A percentile compares a stretch with the other conserved stretches of the same genome.
Conservation (phyloP, 2,888 invertebrate genomes). For the Spisula solida region DNA sequence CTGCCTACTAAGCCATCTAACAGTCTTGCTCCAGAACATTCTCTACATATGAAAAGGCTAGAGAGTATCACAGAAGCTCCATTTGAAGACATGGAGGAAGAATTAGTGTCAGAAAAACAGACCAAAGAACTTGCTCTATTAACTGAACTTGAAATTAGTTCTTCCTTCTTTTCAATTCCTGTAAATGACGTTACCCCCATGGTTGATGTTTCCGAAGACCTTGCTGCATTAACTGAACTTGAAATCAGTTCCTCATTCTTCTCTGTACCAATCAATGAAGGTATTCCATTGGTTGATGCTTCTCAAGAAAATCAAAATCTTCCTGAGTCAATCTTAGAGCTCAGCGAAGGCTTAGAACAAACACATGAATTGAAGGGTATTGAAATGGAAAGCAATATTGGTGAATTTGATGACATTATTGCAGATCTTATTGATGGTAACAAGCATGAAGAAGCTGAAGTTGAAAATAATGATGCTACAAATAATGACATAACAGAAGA, state of each 20-base stretch:
- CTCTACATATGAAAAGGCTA: background rate
- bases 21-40: background rate
- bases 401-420: constrained; percentile 35
- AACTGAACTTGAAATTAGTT: background rate
- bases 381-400: background rate
- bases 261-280: background rate
- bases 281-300: background rate
- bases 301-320: background rate
- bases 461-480: background rate
- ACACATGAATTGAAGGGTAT: background rate
- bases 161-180: background rate
- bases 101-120: background rate
- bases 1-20: background rate
- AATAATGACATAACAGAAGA: background rate
- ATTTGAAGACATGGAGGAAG: background rate
- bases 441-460: too few relatives aligned
- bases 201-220: background rate
- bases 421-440: background rate
- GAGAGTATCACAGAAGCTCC: background rate
- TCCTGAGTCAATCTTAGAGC: background rate
- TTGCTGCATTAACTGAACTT: background rate
- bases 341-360: background rate
- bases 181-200: background rate
- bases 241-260: background rate
- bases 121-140: background rate